Percentiles rank a stretch among this genome's conserved stretches.
Conservation (phyloP, 2,888 invertebrate genomes). For the Tholera decimalis region DNA sequence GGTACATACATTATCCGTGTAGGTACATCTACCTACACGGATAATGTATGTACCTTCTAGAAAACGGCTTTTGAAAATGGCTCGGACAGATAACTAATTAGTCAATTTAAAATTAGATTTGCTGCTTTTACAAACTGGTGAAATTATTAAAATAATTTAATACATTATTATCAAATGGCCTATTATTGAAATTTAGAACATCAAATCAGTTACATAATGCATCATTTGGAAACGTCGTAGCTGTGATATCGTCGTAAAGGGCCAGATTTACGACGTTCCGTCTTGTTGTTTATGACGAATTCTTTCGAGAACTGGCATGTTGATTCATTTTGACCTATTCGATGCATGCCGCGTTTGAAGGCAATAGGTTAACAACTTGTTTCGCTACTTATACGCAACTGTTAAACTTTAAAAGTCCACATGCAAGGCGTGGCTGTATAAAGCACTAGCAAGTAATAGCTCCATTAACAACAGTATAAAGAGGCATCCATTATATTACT, state of each 20-base stretch:
- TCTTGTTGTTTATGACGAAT: conserved; percentile 32
- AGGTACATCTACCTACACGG: conserved; percentile 11
- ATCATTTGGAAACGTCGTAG: conserved; percentile 22
- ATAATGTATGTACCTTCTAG: conserved; percentile 30
- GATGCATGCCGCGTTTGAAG: conserved; percentile 17
- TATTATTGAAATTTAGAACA: conserved; percentile 36
- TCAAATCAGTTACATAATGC: conserved; percentile 51
- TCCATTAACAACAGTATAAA: conserved; percentile 23
- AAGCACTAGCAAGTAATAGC: conserved; percentile 20
- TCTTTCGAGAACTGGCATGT: conserved; percentile 35
- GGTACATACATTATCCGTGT: conserved; percentile 19
- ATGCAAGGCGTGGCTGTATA: conserved; percentile 7
- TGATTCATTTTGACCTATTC: conserved; percentile 28
- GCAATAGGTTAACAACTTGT: conserved; percentile 38
- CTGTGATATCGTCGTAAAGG: conserved; percentile 51
- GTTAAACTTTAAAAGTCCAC: conserved; percentile 6
- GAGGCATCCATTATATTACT: conserved; percentile 21
- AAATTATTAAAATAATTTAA: conserved; percentile 39
- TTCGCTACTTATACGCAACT: conserved; percentile 28
- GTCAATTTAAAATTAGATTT: conserved; percentile 8
- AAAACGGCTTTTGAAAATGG: conserved; percentile 21
- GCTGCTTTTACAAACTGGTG: conserved; percentile 16
- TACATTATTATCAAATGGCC: conserved; percentile 28
- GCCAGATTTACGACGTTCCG: conserved; percentile 46
- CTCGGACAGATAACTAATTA: conserved; percentile 22